A percentile compares a stretch with the other conserved stretches of the same genome.
Evolutionary conservation across 2,113 vertebrate species (phyloP).

Genomic region (Phainopepla nitens): DNA sequence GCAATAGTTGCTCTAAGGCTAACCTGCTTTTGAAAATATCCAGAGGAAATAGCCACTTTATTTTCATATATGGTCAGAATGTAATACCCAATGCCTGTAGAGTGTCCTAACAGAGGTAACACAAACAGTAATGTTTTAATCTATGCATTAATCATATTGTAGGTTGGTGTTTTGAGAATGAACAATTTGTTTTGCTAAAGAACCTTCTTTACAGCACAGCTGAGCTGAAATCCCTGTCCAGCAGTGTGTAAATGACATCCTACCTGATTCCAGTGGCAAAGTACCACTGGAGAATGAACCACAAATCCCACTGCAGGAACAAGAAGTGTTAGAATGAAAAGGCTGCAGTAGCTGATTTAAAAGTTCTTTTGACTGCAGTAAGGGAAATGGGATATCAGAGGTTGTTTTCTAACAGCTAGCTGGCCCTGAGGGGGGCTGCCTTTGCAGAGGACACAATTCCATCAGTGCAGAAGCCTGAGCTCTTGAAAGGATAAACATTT

Average conservation of each 20-base stretch:
- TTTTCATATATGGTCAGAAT: background rate
- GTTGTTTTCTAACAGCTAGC: background rate
- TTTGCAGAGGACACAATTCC: background rate
- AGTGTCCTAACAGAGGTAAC: background rate
- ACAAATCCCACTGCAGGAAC: background rate
- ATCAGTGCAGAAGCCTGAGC: background rate
- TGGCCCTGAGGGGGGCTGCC: background rate
- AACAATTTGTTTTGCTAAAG: background rate
- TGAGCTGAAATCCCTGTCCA: background rate
- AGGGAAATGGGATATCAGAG: background rate
- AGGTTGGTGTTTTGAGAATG: background rate
- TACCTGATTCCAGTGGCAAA: background rate
- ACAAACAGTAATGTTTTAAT: background rate
- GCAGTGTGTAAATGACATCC: background rate
- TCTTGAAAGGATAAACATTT: background rate
- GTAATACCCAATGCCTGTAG: background rate
- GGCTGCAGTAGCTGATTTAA: background rate
- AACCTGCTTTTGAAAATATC: background rate
- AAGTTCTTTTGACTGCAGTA: background rate
- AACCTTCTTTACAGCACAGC: background rate
- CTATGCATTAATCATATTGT: no score
- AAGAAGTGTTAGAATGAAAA: background rate
- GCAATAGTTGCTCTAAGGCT: background rate
- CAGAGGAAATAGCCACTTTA: background rate
- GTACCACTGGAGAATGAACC: accelerated